These are phyloP conservation scores for Drosophila maculinotata DNA, from an alignment of 2,888 invertebrate species.

Conservation along the genomic window DNA sequence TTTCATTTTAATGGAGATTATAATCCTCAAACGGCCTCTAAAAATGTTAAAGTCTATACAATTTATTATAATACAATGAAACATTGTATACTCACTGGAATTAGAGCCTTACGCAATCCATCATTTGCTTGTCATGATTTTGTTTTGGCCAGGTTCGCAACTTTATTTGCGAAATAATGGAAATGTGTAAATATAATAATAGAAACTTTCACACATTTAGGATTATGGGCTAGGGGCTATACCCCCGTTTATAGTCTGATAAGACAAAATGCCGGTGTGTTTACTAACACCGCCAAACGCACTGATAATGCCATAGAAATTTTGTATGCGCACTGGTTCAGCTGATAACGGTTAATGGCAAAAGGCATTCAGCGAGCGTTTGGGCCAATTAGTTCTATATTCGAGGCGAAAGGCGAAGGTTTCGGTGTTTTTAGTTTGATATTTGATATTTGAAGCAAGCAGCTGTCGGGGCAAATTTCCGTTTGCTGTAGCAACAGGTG, in stretches of 20 bases:
- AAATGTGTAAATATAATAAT: conserved; percentile 11
- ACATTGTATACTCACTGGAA: background rate
- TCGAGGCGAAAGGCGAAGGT: conserved; percentile 55
- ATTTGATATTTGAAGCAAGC: conserved; percentile 16
- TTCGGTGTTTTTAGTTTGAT: conserved; percentile 14
- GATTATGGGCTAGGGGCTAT: background rate
- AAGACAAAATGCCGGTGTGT: conserved; percentile 70
- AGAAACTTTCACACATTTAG: conserved; percentile 32
- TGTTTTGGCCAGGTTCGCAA: background rate
- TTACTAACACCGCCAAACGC: conserved; percentile 49
- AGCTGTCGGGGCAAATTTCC: conserved; percentile 40
- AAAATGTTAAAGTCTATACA: too few species aligned
- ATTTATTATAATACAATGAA: background rate
- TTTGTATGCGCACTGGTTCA: conserved; percentile 25
- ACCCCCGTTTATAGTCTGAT: conserved; percentile 39
- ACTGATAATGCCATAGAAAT: conserved; percentile 49
- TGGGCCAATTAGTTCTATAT: conserved; percentile 63
- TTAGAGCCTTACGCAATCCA: conserved; percentile 24
- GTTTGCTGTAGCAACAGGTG: conserved; percentile 54
- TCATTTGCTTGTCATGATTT: conserved; percentile 1
- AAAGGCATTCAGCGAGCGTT: conserved; percentile 26
- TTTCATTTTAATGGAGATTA: too few species aligned
- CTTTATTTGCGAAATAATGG: conserved; percentile 2
- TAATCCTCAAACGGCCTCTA: too few species aligned
- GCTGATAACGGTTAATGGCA: conserved; percentile 63